Conservation (phyloP, 2,113 vertebrate species). For the Perca schrenkii region DNA sequence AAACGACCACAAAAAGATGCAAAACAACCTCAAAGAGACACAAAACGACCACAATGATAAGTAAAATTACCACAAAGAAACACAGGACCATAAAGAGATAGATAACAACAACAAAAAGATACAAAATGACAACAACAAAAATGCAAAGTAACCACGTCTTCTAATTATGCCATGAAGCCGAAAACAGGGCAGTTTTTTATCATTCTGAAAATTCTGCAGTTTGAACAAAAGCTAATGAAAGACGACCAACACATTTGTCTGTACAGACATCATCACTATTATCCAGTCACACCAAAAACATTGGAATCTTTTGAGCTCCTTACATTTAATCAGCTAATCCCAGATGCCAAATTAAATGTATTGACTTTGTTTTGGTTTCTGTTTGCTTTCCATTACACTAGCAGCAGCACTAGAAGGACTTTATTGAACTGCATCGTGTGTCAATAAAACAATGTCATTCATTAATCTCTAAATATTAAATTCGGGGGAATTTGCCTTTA, state of each 20-base stretch:
- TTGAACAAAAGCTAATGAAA: not conserved
- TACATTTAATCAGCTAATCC: constrained; percentile 19
- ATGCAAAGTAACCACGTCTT: too few relatives aligned
- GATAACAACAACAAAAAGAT: too few relatives aligned
- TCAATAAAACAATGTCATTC: constrained; percentile 44
- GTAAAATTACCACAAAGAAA: too few relatives aligned
- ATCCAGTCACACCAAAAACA: not conserved
- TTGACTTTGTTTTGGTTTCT: constrained; percentile 37
- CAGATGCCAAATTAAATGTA: constrained; percentile 26
- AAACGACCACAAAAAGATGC: not conserved
- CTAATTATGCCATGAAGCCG: not conserved
- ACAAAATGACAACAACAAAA: not conserved
- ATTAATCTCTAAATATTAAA: constrained; percentile 35
- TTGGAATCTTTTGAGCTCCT: not conserved
- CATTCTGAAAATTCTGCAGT: not conserved
- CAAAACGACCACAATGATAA: too few relatives aligned
- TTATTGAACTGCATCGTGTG: constrained; percentile 21
- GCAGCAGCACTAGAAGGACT: constrained; percentile 3
- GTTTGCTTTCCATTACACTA: constrained; percentile 13
- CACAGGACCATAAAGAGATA: too few relatives aligned
- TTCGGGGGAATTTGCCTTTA: constrained; percentile 14
- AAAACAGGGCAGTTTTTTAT: not conserved
- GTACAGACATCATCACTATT: not conserved
- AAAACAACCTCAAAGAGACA: not conserved
- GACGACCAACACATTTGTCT: not conserved